Base-by-base conservation (phyloP, 1,140 invertebrate species). In the Littorina saxatilis region DNA sequence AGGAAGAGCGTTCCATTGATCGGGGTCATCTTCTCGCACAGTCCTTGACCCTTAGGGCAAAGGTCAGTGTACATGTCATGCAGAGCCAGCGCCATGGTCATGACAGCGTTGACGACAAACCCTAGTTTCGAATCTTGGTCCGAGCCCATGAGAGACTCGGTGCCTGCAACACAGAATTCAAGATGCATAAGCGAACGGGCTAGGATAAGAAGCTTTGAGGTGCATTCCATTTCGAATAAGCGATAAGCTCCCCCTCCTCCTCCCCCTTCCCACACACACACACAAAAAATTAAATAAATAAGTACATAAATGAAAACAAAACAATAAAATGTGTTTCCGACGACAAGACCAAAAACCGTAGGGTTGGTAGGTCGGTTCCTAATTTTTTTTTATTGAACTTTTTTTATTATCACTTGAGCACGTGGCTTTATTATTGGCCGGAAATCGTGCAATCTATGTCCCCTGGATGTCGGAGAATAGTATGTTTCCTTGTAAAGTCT, bases 51-150 rank as follows among this genome's bases (percentile, higher is more conserved):
- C 9, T 87, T 88, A 20, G 87, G 84, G 81, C 89, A 93, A 17
- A 91, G 27, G 74, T 90, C 79, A 84, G 93, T 89, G 63, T 95
- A 94, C 94, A 95, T 94, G 79, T 92, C 92, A 87, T 95, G 94
- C 27, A 96, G 89, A 2, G 94, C 96, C 86, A 95, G 92, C 1
- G 95, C 96, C 90, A 96, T 94, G 1, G 95, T 95, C 88, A 94
- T 94, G 72, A 96, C 94, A 2, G 96, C 94, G 91, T 96, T 96
- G 82, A 95, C 94, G 3, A 96, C 95, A 90, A 96, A 96, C 50
- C 95, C 95, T 89, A 96, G 94, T 91, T 96, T 96, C 1, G 95
- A 94, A 91, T 96, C 96, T 86, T 96, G 95, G 77, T 94, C 93
- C 86, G 95, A 95, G 13, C 93, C 90, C 11, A 66, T 76, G 15